Evolutionary conservation across 2,888 invertebrate species (phyloP).

Genomic region (Harpalus rufipes): DNA sequence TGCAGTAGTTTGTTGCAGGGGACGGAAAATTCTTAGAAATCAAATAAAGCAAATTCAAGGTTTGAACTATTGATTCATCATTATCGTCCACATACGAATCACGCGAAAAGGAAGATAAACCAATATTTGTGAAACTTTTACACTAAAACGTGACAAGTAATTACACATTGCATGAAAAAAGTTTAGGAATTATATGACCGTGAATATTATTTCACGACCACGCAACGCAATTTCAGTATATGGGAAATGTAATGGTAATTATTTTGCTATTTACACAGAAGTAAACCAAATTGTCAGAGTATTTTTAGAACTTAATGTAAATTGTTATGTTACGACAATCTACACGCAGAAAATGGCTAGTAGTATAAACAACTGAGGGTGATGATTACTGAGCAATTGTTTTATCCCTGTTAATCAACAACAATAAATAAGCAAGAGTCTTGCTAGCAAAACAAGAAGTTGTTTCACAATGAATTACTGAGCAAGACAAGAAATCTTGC

Average conservation of each 20-base stretch:
- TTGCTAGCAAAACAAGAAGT: too few relatives aligned
- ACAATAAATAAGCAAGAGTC: too few relatives aligned
- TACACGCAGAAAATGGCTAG: neutral
- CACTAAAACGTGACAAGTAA: slow-evolving; percentile 2
- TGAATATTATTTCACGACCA: slow-evolving; percentile 5
- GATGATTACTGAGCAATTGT: too few relatives aligned
- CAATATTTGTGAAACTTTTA: slow-evolving; percentile 10
- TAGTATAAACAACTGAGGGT: too few relatives aligned
- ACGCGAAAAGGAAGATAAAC: slow-evolving; percentile 30
- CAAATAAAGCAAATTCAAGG: neutral
- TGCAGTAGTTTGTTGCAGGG: neutral
- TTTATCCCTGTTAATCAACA: too few relatives aligned
- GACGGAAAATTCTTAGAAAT: slow-evolving; percentile 13
- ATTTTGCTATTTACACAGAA: slow-evolving; percentile 1
- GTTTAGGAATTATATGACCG: slow-evolving; percentile 10
- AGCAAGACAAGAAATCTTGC: too few relatives aligned
- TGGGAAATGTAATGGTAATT: neutral
- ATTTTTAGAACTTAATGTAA: neutral
- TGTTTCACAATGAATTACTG: too few relatives aligned
- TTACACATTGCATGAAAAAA: neutral
- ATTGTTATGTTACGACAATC: neutral
- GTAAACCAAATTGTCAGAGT: neutral
- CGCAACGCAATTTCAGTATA: neutral
- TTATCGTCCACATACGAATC: slow-evolving; percentile 29
- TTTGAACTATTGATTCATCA: slow-evolving; percentile 28